Base-by-base conservation (phyloP, 2,888 invertebrate genomes). In the Corbicula japonica region DNA sequence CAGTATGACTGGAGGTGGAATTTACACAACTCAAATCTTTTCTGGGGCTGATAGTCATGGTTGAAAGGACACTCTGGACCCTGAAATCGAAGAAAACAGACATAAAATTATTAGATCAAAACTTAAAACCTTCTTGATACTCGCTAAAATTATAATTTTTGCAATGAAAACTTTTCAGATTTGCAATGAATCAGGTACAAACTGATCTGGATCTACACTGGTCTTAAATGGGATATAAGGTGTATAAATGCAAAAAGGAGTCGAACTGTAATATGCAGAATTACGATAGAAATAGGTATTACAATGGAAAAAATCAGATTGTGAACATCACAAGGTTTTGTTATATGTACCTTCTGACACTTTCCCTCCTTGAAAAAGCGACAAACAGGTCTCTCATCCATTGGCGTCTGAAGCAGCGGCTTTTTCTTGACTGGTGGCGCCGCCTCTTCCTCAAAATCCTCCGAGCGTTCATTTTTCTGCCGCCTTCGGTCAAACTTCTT, bases 1-100 rank as follows among this genome's bases (percentile, higher is more conserved):
- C 99, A 99, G 93, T 97, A 97, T 87, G 98, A 98, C 96, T 97
- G 97, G 77, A 98, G 94, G 94, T 98, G 99, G 94, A 98, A 99
- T 94, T 98, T 99, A 94, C 99, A 99, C 1, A 98, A 94, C 94
- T 99, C 99, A 95, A 97, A 95, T 94, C 98, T 98, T 87, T 97
- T 96, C 0, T 96, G 96, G 54, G 96, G 96, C 66, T 95, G 94
- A 58, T 96, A 96, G 90, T 97, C 96, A 92, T 99, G 98, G 21
- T 97, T 97, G 93, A 96, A 98, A 61, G 96, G 95, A 93, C 98
- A 98, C 86, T 97, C 97, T 76, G 96, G 96, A 74, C 97, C 96
- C 94, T 95, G 94, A 78, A 92, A 66, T 18, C 21, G 52, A 26
- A 15, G 34, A 26, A 38, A 12, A 38, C 18, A 8, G 15, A 38